A percentile compares a stretch with the other conserved stretches of the same genome.
phyloP scores from a whole-genome alignment of 2,888 invertebrate genomes.

The Asteroscopus sphinx region DNA sequence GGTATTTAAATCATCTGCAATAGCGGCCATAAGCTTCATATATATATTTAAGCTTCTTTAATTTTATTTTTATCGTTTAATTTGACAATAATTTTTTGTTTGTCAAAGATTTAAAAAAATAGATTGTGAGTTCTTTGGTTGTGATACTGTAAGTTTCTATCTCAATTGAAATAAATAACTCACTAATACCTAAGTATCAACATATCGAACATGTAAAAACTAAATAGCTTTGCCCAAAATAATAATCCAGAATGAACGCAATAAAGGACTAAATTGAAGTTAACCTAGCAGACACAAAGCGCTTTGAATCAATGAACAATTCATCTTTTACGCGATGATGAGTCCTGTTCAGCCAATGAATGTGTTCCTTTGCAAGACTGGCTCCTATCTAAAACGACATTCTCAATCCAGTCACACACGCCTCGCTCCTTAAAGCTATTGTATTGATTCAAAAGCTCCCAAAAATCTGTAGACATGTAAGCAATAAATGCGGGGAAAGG shows the following conservation, averaged over 20 bases:
- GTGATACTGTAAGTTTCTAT: too few relatives aligned
- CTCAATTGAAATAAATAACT: too few relatives aligned
- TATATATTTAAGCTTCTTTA: too few relatives aligned
- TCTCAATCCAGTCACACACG: constrained; percentile 54
- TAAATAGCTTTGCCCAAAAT: neutral
- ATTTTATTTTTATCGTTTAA: too few relatives aligned
- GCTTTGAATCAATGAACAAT: constrained; percentile 55
- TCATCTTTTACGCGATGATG: constrained; percentile 47
- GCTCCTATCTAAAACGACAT: constrained; percentile 47
- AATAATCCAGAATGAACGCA: constrained; percentile 4
- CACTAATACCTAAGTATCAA: neutral
- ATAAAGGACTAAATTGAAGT: constrained; percentile 26
- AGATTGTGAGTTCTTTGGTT: too few relatives aligned
- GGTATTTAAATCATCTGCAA: neutral
- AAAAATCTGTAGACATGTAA: constrained; percentile 76
- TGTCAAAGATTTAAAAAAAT: too few relatives aligned
- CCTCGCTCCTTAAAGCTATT: constrained; percentile 57
- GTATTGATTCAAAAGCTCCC: constrained; percentile 66
- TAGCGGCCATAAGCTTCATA: too few relatives aligned
- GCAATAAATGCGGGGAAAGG: constrained; percentile 75
- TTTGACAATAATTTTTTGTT: too few relatives aligned
- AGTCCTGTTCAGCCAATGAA: constrained; percentile 47
- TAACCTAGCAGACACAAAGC: constrained; percentile 38
- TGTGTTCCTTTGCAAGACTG: constrained; percentile 45
- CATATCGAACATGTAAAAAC: too few relatives aligned